Conservation (phyloP, 2,113 vertebrate species). For the Cariama cristata region DNA sequence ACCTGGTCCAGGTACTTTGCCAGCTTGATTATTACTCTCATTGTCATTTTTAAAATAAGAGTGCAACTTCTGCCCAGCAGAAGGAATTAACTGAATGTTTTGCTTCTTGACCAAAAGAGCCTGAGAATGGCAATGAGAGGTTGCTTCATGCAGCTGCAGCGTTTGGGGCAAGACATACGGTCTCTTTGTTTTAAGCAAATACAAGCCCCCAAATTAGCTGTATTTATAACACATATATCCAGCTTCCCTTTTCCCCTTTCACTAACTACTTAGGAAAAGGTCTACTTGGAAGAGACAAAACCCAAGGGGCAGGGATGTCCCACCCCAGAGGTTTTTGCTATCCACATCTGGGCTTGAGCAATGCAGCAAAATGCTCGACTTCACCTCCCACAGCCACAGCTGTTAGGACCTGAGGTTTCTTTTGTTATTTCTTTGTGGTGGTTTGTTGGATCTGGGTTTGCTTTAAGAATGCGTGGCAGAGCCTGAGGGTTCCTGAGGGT, state of each 20-base stretch:
- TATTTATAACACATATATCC: not conserved
- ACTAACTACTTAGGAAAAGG: not conserved
- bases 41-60: not conserved
- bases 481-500: not conserved
- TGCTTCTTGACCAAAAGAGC: not conserved
- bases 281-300: not conserved
- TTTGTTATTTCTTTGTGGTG: not conserved
- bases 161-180: not conserved
- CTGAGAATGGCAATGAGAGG: not conserved
- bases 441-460: not conserved
- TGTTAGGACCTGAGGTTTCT: not conserved
- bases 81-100: not conserved
- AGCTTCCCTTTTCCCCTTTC: not conserved
- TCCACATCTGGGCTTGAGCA: not conserved
- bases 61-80: not conserved
- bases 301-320: not conserved
- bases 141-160: not conserved
- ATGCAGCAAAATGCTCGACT: not conserved
- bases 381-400: not conserved
- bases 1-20: not conserved
- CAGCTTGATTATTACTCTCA: not conserved
- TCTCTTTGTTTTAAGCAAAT: not conserved
- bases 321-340: not conserved
- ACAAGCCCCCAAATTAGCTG: not conserved
- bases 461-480: not conserved